Base-by-base conservation (phyloP, 2,888 invertebrate genomes). In the Chaetogeoica ovagalla region DNA sequence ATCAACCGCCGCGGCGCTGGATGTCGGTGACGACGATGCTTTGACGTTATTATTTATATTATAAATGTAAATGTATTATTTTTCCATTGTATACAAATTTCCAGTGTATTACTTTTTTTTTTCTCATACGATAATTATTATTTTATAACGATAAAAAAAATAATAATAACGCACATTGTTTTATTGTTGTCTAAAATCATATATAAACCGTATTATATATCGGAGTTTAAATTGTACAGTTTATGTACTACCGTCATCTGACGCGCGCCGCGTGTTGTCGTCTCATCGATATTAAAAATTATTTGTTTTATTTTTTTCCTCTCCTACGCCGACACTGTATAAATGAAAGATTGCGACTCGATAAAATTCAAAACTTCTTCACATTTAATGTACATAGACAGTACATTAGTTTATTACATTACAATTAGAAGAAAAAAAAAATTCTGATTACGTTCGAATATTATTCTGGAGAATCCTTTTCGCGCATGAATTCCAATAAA, bases 11-110 rank as follows among this genome's bases (percentile, higher is more conserved):
- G n/a, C 21, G 23, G 4, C 43, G 60, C 72, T 23, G 60, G 30
- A 30, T 30, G 30, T 30, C n/a, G 37, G 21, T 48, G 48, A 48
- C 13, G 11, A n/a, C n/a, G n/a, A n/a, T n/a, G n/a, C 15, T n/a
- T 30, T 37, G 52, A 62, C 21, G 62, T 73, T 63, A 73, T 72
- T 74, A 63, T 74, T 73, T 57, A 37, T 37, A 30, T 70, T 70
- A 37, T 63, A 3, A 21, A 11, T 59, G 11, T n/a, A 57, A 19
- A 48, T 66, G 21, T 23, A 21, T 43, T 48, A 30, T 19, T 48
- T 39, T 55, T 39, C 23, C 21, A 66, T 66, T 75, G 75, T 75
- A 43, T 59, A 66, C 66, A 23, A 43, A 75, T 66, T 23, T 59
- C 2, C 43, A 3, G 3, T 39, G 9, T 57, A n/a, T 21, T 21